Base-by-base conservation (phyloP, 2,888 invertebrate genomes). In the Sclerodermus sp. region DNA sequence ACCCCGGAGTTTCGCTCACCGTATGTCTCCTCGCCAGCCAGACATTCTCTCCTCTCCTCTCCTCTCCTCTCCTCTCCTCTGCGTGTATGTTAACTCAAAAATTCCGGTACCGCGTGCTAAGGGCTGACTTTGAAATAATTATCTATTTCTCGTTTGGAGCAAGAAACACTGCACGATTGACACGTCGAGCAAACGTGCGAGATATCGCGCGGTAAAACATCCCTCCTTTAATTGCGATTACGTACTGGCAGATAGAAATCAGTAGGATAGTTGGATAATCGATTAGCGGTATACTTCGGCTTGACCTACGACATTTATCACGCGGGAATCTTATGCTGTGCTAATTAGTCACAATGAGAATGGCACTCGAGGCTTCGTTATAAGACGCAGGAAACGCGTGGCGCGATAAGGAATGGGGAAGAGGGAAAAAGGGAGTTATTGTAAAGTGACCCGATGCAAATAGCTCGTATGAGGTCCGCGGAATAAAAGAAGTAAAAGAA, bases 1-100 rank as follows among this genome's bases (percentile, higher is more conserved):
- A 60, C 55, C 62, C 60, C 53, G 53, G 56, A 62, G 62, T 62
- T 66, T 67, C 68, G 71, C 67, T 68, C 62, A 61, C 72, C 70
- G 70, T 73, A 71, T 71, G 72, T 72, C 67, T 68, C 68, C 62
- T 38, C 38, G 38, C 38, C 17, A 38, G 15, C 10, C 38, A 34
- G 38, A 13, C 16, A 38, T 14, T 16, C 6, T 38, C 15, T n/a
- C 53, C 41, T 44, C 37, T 12, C 12, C 10, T 34, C 4, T 23
- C 23, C 23, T 23, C 23, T 23, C 8, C 41, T 44, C 37, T 12
- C 12, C 10, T 34, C 4, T 23, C 23, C 23, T 23, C 23, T 23
- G 46, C 8, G 64, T 69, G 69, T 58, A 58, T 58, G 62, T 62
- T 61, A 67, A 56, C 57, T 62, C 57, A 61, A 64, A 69, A 72